phyloP scores from a whole-genome alignment of 2,113 vertebrate species.

The Burhinus oedicnemus region DNA sequence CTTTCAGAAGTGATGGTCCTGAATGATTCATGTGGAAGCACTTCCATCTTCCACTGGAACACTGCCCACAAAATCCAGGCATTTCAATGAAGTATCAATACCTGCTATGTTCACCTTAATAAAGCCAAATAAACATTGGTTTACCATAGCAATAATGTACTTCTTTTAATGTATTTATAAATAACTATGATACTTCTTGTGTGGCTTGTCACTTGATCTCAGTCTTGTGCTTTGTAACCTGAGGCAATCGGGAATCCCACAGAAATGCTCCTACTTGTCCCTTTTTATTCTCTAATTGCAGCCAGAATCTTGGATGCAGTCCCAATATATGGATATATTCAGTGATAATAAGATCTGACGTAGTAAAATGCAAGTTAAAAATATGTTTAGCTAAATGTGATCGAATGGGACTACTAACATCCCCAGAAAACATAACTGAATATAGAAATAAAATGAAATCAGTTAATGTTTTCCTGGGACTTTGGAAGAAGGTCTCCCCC shows the following conservation, averaged over 20 bases:
- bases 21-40: neutral
- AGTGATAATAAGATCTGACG: neutral
- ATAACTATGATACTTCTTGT: neutral
- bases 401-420: neutral
- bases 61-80: neutral
- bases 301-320: neutral
- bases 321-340: neutral
- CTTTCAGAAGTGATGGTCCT: neutral
- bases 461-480: neutral
- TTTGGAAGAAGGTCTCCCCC: neutral
- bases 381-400: neutral
- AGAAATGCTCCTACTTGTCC: neutral
- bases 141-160: neutral
- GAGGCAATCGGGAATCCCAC: neutral
- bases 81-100: neutral
- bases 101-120: neutral
- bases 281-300: neutral
- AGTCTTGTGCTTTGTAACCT: neutral
- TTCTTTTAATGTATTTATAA: neutral
- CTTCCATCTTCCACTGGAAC: neutral
- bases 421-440: neutral
- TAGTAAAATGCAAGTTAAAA: neutral
- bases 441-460: neutral
- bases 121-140: neutral
- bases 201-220: neutral